These are phyloP conservation scores for Ellobium chinense DNA, from an alignment of 2,888 invertebrate species.

Conservation along the genomic window DNA sequence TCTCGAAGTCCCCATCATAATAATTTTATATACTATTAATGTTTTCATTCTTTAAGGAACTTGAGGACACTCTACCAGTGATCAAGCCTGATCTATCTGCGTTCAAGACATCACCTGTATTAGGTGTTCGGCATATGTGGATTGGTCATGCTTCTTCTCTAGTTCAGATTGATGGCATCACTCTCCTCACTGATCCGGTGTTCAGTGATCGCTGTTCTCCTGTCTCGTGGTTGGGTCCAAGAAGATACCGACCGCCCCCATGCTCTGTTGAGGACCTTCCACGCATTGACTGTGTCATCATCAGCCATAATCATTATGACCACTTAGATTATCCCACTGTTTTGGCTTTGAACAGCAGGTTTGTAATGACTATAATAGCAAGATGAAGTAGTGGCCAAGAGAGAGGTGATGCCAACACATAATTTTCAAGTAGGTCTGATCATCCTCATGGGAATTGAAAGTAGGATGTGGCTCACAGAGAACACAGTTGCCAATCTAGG, in stretches of 20 bases:
- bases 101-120: slow-evolving; percentile 54
- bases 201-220: slow-evolving; percentile 79
- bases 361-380: no score
- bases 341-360: slow-evolving; percentile 61
- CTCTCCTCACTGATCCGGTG: slow-evolving; percentile 80
- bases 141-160: slow-evolving; percentile 80
- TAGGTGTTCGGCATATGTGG: slow-evolving; percentile 77
- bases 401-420: no score
- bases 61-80: slow-evolving; percentile 72
- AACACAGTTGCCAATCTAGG: no score
- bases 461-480: no score
- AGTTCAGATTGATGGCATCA: slow-evolving; percentile 78
- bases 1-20: no score
- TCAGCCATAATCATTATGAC: slow-evolving; percentile 81
- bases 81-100: slow-evolving; percentile 62
- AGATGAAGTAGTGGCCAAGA: no score
- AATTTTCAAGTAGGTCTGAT: no score
- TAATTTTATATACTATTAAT: not conserved
- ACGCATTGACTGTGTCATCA: slow-evolving; percentile 79
- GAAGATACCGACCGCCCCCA: slow-evolving; percentile 74
- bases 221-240: slow-evolving; percentile 72
- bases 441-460: no score
- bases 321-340: slow-evolving; percentile 79
- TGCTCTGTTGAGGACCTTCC: slow-evolving; percentile 78
- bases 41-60: slow-evolving; percentile 43